Percentiles rank a stretch among this genome's conserved stretches.
Evolutionary conservation across 1,140 invertebrate species (phyloP).

Genomic region (Polypedilum vanderplanki): DNA sequence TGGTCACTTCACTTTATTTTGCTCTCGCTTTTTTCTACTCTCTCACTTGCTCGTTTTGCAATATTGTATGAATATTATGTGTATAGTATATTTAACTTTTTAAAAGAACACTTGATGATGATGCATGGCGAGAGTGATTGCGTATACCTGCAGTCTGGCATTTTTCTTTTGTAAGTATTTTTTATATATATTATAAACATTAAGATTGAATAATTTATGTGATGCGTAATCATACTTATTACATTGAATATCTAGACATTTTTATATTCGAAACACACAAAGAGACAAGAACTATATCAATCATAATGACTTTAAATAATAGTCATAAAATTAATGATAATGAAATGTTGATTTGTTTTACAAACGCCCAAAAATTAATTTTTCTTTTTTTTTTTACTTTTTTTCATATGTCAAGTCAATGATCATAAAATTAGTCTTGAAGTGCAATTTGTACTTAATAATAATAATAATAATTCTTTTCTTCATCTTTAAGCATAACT

Average conservation of each 20-base stretch:
- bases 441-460: conserved; percentile 18
- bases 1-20: neutral
- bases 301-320: conserved; percentile 23
- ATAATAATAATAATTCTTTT: neutral
- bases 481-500: too few species aligned
- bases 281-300: conserved; percentile 14
- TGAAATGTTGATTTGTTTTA: conserved; percentile 26
- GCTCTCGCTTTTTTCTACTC: too few species aligned
- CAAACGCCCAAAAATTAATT: conserved; percentile 20
- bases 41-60: too few species aligned
- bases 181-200: conserved; percentile 1
- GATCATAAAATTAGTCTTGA: conserved; percentile 26
- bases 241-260: neutral
- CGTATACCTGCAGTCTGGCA: neutral
- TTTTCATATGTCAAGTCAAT: neutral
- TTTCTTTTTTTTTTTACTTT: neutral
- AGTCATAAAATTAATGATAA: conserved; percentile 24
- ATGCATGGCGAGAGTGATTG: too few species aligned
- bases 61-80: too few species aligned
- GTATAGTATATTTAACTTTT: too few species aligned
- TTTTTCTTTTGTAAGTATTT: neutral
- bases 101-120: too few species aligned
- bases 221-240: conserved; percentile 16
- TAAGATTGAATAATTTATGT: conserved; percentile 27
- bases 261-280: conserved; percentile 1